Evolutionary conservation across 2,888 invertebrate species (phyloP), one percentile per base, ranked within the genome.

Genomic region (Heliconius sara): DNA sequence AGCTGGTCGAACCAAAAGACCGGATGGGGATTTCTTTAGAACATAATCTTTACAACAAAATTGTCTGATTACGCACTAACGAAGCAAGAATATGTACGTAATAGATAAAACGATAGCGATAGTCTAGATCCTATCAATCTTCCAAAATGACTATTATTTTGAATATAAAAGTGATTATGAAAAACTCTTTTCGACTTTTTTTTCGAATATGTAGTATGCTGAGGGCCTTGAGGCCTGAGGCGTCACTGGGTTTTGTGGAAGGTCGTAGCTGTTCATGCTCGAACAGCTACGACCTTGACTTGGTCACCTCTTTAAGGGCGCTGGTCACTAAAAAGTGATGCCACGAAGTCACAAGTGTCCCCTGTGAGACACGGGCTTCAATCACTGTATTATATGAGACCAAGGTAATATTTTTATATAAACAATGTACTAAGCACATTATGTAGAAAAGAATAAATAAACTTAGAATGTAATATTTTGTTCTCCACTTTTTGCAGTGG

Each of bases 21-120:
- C 95, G 94, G 95, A 94, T 94, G 93, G 85, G 90, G 90, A 90
- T 91, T 93, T 93, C 94, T 92, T 92, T 90, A 88, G 89, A 89
- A 94, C 94, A 94, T 94, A 94, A 94, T 94, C 93, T 94, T 94
- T 92, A 94, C 93, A 94, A 94, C 92, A 94, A 94, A 93, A 94
- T 91, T 92, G 92, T 93, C 91, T 85, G 89, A 92, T 93, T 92
- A 89, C 89, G 89, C 89, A 90, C 92, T 93, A 94, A 94, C 92
- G 93, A 93, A 93, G 89, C 89, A 88, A 89, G 87, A 89, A 91
- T 89, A 91, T 88, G 88, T 86, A 90, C 90, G 91, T 90, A 60
- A n/a, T 60, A 91, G 89, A 91, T 93, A 91, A 92, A 91, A 91
- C 91, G 91, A 90, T 90, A 85, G 89, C 88, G 83, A 84, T 84